These are phyloP conservation scores for Tiphia femorata DNA, from an alignment of 2,888 invertebrate species.

Conservation along the genomic window DNA sequence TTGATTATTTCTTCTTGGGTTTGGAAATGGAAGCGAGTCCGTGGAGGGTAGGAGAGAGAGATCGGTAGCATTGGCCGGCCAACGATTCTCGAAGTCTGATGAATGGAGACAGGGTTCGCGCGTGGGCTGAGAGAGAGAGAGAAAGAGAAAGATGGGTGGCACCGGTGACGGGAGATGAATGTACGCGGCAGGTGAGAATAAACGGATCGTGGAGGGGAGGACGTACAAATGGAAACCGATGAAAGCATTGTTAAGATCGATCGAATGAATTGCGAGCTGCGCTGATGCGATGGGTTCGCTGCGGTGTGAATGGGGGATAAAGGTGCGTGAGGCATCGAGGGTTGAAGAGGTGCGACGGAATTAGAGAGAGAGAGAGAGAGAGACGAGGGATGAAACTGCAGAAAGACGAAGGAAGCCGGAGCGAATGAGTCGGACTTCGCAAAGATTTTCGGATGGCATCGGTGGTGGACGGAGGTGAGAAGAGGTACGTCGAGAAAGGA, in stretches of 20 bases:
- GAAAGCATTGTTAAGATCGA: neutral
- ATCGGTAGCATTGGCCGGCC: no score
- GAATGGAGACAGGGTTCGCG: neutral
- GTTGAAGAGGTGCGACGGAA: no score
- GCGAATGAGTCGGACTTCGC: neutral
- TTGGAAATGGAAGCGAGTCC: no score
- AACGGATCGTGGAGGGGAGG: neutral
- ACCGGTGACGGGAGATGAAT: neutral
- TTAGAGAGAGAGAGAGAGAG: no score
- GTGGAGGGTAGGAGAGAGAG: no score
- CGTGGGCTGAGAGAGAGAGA: neutral
- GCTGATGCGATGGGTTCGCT: neutral
- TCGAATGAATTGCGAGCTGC: conserved; percentile 3
- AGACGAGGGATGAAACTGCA: neutral
- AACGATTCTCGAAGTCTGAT: no score
- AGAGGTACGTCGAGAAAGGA: neutral
- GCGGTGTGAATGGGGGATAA: no score
- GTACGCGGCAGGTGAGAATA: neutral
- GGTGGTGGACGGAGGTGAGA: no score
- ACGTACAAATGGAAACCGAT: conserved; percentile 5
- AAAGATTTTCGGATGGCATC: no score
- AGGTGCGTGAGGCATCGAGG: no score
- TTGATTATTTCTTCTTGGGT: no score
- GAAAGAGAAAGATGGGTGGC: neutral
- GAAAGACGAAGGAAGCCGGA: neutral